Conservation (phyloP, 2,797 vertebrate species). For the Cuniculus paca region DNA sequence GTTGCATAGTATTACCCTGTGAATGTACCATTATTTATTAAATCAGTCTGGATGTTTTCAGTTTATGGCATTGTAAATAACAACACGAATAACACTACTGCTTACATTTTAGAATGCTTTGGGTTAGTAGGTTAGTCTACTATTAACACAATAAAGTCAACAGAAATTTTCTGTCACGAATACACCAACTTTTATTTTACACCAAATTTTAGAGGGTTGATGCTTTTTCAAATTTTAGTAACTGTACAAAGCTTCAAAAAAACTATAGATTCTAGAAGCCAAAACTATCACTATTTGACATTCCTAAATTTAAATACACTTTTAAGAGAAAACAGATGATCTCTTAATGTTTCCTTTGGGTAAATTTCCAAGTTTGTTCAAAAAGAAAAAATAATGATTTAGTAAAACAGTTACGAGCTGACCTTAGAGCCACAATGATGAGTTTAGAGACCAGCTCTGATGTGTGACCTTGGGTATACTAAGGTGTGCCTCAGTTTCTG, state of each 20-base stretch:
- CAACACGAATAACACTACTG: not conserved
- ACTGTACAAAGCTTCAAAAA: constrained; percentile 46
- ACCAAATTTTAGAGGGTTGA: constrained; percentile 48
- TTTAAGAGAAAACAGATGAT: constrained; percentile 38
- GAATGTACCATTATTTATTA: constrained; percentile 21
- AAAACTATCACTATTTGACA: constrained; percentile 16
- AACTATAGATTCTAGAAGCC: not conserved
- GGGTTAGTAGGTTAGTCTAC: not conserved
- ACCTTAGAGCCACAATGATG: not conserved
- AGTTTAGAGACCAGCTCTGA: not conserved
- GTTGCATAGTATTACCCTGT: constrained; percentile 2
- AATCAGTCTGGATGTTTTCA: constrained; percentile 20
- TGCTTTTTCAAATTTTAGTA: constrained; percentile 54
- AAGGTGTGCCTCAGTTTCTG: constrained; percentile 16
- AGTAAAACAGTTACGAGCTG: not conserved
- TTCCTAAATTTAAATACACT: constrained; percentile 53
- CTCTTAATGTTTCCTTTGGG: constrained; percentile 3
- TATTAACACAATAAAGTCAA: constrained; percentile 15
- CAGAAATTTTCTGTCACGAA: constrained; percentile 50
- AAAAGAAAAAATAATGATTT: constrained; percentile 32
- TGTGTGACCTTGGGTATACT: not conserved
- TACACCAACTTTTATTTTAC: not conserved
- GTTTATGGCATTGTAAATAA: constrained; percentile 21
- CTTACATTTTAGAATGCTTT: constrained; percentile 53
- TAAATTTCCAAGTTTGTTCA: constrained; percentile 21